Conservation (phyloP, 1,140 invertebrate species). For the Orius laevigatus region DNA sequence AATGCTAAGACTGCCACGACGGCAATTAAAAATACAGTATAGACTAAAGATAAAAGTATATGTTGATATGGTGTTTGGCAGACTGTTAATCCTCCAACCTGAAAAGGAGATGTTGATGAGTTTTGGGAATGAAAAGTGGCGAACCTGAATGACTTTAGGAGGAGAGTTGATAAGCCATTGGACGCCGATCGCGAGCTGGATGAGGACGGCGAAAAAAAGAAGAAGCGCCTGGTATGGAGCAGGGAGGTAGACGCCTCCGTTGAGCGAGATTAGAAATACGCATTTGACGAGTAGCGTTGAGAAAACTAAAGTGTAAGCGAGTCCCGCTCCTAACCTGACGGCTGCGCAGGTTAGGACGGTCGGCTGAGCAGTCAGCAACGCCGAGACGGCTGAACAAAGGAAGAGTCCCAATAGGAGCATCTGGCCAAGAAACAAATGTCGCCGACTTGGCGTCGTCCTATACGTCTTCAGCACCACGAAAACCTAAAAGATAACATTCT, state of each 20-base stretch:
- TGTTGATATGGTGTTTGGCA: conserved; percentile 50
- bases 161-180: conserved; percentile 70
- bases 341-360: conserved; percentile 66
- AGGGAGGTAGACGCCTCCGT: conserved; percentile 81
- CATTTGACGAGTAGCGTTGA: conserved; percentile 84
- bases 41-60: conserved; percentile 60
- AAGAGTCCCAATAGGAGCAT: conserved; percentile 77
- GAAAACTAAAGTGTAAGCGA: conserved; percentile 78
- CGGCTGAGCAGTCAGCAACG: conserved; percentile 61
- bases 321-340: conserved; percentile 66
- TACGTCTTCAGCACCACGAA: conserved; percentile 33
- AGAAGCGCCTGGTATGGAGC: conserved; percentile 75
- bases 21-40: conserved; percentile 65
- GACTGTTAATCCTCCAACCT: conserved; percentile 22
- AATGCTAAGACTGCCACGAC: conserved; percentile 70
- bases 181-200: conserved; percentile 73
- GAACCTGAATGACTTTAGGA: conserved; percentile 36
- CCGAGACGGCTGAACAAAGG: conserved; percentile 59
- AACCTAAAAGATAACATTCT: conserved; percentile 14
- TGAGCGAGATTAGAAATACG: conserved; percentile 79
- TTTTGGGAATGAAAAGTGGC: not conserved
- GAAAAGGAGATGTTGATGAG: conserved; percentile 1
- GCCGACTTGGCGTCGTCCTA: conserved; percentile 60
- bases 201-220: conserved; percentile 73
- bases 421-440: conserved; percentile 81